Base-by-base conservation (phyloP, 2,888 invertebrate genomes). In the Troides oblongomaculatus region DNA sequence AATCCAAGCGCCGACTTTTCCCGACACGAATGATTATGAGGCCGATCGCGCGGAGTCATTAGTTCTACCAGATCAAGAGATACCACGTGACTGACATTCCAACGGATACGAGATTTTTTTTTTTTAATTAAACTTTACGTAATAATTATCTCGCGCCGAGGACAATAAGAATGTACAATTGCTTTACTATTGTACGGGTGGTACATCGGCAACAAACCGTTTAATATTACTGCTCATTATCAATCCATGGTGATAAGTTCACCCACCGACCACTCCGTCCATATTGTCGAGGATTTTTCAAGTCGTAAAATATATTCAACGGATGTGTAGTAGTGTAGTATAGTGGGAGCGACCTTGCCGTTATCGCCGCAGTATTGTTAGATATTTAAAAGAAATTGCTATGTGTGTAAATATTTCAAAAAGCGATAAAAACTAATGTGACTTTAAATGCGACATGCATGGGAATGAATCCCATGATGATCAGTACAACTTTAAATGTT, bases 331-430 rank as follows among this genome's bases (percentile, higher is more conserved):
- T 46, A 10, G 39, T 39, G 39, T 39, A 12, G 76, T 75, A 76
- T 84, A 84, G 84, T 87, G 79, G 76, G 81, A 81, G 78, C 73
- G 83, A 74, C 88, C 88, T 87, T 88, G 85, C 76, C 74, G 80
- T 88, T 89, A 89, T 89, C 88, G 81, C 75, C 75, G n/a, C 43
- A 53, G 66, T 56, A 66, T 66, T 66, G 74, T 65, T 76, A 82
- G 79, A 84, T 83, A 85, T 83, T 87, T 66, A 82, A 84, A 79
- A 80, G 80, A 30, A 80, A 75, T 74, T 72, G 72, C 71, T 70
- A 71, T 68, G 72, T 75, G 74, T 74, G 74, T 75, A 72, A 73
- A 62, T 64, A 71, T 74, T 69, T 72, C 71, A 62, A 73, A 60
- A 63, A 50, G 60, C 63, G 64, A 70, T 66, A 64, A 67, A 69